These are phyloP conservation scores for Halcyon chelicuti DNA, from an alignment of 2,797 vertebrate genomes.

Conservation along the genomic window DNA sequence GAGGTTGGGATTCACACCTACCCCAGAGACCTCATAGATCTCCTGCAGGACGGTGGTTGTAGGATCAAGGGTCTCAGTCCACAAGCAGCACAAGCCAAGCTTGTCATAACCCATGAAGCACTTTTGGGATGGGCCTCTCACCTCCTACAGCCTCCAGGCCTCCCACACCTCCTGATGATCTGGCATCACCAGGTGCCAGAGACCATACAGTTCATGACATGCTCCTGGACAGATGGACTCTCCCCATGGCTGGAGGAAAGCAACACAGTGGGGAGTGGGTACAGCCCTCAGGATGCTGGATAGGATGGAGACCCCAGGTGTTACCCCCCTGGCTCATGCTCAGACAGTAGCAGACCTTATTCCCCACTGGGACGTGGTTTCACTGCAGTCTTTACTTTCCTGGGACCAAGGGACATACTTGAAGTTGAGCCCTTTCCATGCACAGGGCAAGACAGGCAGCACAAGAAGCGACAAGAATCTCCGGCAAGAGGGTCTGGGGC, in stretches of 20 bases:
- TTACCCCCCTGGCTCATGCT: neutral
- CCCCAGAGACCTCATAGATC: fast-evolving
- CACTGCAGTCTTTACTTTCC: neutral
- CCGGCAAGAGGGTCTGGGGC: neutral
- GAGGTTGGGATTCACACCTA: neutral
- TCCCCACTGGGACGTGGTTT: fast-evolving
- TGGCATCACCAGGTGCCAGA: neutral
- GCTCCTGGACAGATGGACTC: neutral
- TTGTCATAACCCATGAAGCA: neutral
- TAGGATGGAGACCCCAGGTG: neutral
- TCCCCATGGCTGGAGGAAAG: neutral
- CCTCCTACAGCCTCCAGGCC: neutral
- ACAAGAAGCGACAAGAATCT: no score
- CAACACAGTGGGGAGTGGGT: neutral
- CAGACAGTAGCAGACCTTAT: neutral
- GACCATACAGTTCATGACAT: fast-evolving
- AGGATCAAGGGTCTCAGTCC: neutral
- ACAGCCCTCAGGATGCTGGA: neutral
- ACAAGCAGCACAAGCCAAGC: neutral
- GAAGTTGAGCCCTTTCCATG: neutral
- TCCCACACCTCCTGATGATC: neutral
- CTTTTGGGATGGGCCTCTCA: neutral
- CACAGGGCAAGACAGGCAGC: neutral
- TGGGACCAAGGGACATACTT: neutral
- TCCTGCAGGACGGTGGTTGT: neutral